These are phyloP conservation scores for Sycophila texana DNA, from an alignment of 2,888 invertebrate species.

Conservation along the genomic window DNA sequence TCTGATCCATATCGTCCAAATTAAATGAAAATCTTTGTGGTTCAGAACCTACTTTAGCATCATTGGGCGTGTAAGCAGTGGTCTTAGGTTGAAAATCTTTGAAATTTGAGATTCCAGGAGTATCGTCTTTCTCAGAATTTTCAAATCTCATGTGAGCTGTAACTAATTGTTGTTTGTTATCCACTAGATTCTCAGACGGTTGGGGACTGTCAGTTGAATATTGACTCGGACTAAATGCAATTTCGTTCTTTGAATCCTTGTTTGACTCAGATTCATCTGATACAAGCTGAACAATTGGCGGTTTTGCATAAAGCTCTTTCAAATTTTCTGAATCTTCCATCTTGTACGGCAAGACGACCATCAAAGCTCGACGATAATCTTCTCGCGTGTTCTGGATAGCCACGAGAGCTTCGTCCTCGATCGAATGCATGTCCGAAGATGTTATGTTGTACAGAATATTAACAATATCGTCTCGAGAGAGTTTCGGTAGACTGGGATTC, in stretches of 20 bases:
- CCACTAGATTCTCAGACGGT: slow-evolving; percentile 18
- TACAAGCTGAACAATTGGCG: slow-evolving; percentile 81
- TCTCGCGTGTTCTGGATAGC: slow-evolving; percentile 69
- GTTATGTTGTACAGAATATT: slow-evolving; percentile 82
- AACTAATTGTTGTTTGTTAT: slow-evolving; percentile 38
- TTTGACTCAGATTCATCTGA: slow-evolving; percentile 63
- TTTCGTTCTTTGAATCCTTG: slow-evolving; percentile 27
- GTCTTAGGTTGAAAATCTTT: not conserved
- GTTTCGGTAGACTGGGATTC: slow-evolving; percentile 80
- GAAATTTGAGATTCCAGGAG: not conserved
- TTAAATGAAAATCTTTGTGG: slow-evolving; percentile 70
- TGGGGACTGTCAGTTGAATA: slow-evolving; percentile 15
- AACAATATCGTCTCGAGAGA: slow-evolving; percentile 82
- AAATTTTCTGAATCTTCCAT: slow-evolving; percentile 78
- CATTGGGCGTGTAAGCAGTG: not conserved
- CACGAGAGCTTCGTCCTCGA: slow-evolving; percentile 65
- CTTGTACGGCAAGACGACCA: slow-evolving; percentile 83
- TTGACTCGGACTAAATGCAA: slow-evolving; percentile 3
- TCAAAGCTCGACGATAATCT: slow-evolving; percentile 78
- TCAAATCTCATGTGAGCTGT: slow-evolving; percentile 37
- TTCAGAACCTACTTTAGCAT: slow-evolving; percentile 54
- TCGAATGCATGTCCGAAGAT: slow-evolving; percentile 63
- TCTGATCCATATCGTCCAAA: slow-evolving; percentile 60
- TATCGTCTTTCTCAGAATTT: not conserved
- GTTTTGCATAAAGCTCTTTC: slow-evolving; percentile 82